phyloP scores from a whole-genome alignment of 1,140 invertebrate species.

The Plectrocnemia conspersa region DNA sequence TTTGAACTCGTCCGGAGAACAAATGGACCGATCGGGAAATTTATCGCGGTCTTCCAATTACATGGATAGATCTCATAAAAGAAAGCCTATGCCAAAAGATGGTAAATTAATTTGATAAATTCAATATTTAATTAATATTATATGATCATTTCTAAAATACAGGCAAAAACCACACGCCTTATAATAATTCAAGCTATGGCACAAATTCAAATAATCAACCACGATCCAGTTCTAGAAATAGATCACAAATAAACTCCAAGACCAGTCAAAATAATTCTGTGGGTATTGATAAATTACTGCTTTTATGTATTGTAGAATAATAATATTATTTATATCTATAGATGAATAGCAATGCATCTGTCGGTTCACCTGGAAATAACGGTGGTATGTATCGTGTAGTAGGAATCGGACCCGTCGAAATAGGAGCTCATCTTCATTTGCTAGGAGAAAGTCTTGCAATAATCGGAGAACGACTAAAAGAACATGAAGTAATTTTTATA shows the following conservation, averaged over 20 bases:
- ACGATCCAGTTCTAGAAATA: slow-evolving; percentile 12
- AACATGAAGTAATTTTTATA: slow-evolving; percentile 66
- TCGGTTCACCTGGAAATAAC: slow-evolving; percentile 38
- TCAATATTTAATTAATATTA: too few species aligned
- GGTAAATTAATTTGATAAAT: slow-evolving; percentile 51
- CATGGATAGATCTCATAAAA: slow-evolving; percentile 71
- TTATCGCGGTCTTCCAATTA: slow-evolving; percentile 53
- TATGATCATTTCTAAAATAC: too few species aligned
- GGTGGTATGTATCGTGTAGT: slow-evolving; percentile 58
- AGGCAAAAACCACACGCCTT: too few species aligned
- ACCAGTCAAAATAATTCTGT: slow-evolving; percentile 1
- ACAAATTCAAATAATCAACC: slow-evolving; percentile 3
- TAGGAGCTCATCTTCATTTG: slow-evolving; percentile 87
- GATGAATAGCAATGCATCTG: neutral
- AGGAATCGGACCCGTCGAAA: slow-evolving; percentile 81
- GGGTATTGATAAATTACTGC: neutral
- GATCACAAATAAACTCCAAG: too few species aligned
- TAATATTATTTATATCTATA: neutral
- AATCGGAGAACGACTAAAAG: slow-evolving; percentile 87
- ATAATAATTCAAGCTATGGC: too few species aligned
- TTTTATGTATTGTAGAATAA: neutral
- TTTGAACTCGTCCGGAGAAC: slow-evolving; percentile 44
- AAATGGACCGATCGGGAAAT: slow-evolving; percentile 48
- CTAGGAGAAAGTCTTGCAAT: slow-evolving; percentile 90
- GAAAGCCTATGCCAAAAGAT: slow-evolving; percentile 61